phyloP scores from a whole-genome alignment of 1,140 invertebrate species.

The Tetragonula clypearis region DNA sequence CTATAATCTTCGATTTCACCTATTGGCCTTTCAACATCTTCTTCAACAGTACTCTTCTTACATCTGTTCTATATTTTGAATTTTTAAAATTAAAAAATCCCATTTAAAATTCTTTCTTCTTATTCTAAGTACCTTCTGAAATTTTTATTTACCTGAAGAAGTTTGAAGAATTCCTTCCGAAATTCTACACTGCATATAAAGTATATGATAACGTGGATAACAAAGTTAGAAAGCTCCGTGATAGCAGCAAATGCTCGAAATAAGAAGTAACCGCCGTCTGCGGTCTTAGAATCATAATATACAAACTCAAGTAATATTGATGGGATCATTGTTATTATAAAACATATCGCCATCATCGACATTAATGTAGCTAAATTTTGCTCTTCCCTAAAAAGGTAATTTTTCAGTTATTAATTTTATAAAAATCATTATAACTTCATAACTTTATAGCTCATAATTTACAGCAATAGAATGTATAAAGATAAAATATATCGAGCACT shows the following conservation, averaged over 20 bases:
- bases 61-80: conserved; percentile 43
- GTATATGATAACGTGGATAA: conserved; percentile 47
- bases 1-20: conserved; percentile 60
- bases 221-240: conserved; percentile 57
- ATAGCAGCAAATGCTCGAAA: conserved; percentile 50
- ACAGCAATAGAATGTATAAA: too few species aligned
- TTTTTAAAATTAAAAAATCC: not conserved
- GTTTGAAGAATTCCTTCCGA: conserved; percentile 39
- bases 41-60: conserved; percentile 20
- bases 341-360: conserved; percentile 53
- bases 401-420: not conserved
- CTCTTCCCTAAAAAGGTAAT: conserved; percentile 51
- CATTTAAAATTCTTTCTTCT: not conserved
- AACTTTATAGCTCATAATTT: too few species aligned
- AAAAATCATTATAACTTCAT: too few species aligned
- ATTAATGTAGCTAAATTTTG: conserved; percentile 57
- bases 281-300: conserved; percentile 15
- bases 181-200: conserved; percentile 52
- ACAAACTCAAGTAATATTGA: conserved; percentile 40
- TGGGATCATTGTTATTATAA: conserved; percentile 51
- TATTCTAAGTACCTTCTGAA: not conserved
- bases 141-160: conserved; percentile 40
- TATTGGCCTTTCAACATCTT: conserved; percentile 48
- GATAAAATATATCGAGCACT: too few species aligned
- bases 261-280: conserved; percentile 21